phyloP scores from a whole-genome alignment of 2,113 vertebrate genomes.

The Brachionichthys hirsutus region DNA sequence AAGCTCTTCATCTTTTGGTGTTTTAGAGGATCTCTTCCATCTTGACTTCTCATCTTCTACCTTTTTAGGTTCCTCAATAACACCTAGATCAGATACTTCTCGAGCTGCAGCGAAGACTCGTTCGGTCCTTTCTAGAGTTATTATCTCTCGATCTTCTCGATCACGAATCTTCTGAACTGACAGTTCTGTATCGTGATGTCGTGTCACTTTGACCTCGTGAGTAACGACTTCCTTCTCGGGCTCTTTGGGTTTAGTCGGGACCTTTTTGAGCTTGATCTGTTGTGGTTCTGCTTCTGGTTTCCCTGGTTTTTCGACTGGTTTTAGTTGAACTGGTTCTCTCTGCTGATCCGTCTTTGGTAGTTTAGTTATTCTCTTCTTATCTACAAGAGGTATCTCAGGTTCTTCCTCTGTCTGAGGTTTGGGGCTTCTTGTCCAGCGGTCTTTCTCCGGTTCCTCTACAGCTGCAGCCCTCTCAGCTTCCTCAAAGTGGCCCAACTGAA shows the following conservation, averaged over 20 bases:
- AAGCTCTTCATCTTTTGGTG: constrained; percentile 32
- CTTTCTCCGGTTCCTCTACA: constrained; percentile 27
- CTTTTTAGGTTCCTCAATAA: constrained; percentile 23
- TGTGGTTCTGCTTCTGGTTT: constrained; percentile 62
- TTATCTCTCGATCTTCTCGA: constrained; percentile 44
- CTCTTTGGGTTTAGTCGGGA: constrained; percentile 55
- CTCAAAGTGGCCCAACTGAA: constrained; percentile 30
- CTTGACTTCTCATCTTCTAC: constrained; percentile 41
- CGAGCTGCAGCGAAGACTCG: constrained; percentile 31
- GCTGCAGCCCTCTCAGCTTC: constrained; percentile 21
- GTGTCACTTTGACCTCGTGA: constrained; percentile 33
- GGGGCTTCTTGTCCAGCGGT: constrained; percentile 41
- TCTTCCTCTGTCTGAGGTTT: constrained; percentile 48
- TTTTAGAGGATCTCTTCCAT: constrained; percentile 54
- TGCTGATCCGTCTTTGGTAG: constrained; percentile 47
- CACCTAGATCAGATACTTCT: constrained; percentile 21
- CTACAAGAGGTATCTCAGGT: constrained; percentile 13
- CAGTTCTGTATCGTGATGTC: constrained; percentile 42
- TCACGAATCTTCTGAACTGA: constrained; percentile 32
- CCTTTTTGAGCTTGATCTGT: constrained; percentile 60
- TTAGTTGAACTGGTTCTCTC: constrained; percentile 53
- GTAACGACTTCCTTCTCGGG: constrained; percentile 53
- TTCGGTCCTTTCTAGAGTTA: constrained; percentile 24
- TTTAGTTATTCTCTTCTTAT: constrained; percentile 57
- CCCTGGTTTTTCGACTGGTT: constrained; percentile 47